phyloP scores from a whole-genome alignment of 2,113 vertebrate species.

The Poicephalus meyeri region DNA sequence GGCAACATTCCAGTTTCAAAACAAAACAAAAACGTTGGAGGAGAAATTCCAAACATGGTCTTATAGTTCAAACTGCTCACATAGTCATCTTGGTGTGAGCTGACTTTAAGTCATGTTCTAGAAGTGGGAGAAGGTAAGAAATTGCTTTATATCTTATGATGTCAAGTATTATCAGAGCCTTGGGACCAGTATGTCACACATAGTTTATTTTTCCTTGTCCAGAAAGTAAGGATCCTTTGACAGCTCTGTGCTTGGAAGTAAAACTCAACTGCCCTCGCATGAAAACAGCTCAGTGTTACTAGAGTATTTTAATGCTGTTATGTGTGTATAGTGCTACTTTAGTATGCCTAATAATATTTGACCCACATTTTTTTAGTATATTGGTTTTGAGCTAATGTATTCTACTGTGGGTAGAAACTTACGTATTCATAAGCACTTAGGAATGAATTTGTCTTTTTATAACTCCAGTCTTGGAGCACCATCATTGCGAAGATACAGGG shows the following conservation, averaged over 20 bases:
- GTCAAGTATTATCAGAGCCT: not conserved
- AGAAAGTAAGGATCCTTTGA: not conserved
- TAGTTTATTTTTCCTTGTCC: not conserved
- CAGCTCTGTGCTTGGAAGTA: not conserved
- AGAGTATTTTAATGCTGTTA: not conserved
- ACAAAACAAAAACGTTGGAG: not conserved
- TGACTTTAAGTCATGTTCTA: not conserved
- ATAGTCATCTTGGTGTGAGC: not conserved
- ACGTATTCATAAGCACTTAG: not conserved
- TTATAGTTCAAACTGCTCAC: not conserved
- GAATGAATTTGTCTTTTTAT: not conserved
- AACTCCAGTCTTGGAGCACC: not conserved
- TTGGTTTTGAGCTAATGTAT: not conserved
- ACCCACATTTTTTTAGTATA: not conserved
- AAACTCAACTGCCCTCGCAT: not conserved
- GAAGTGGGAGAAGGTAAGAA: constrained; percentile 3
- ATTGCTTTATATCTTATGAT: not conserved
- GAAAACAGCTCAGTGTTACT: not conserved
- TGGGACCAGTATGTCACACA: not conserved
- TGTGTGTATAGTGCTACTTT: not conserved
- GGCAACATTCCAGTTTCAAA: constrained; percentile 27
- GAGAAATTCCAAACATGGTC: constrained; percentile 11
- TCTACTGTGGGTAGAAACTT: not conserved
- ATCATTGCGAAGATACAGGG: not conserved
- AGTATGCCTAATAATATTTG: not conserved